Evolutionary conservation across 2,888 invertebrate species (phyloP).

Genomic region (Orchestes rusci): DNA sequence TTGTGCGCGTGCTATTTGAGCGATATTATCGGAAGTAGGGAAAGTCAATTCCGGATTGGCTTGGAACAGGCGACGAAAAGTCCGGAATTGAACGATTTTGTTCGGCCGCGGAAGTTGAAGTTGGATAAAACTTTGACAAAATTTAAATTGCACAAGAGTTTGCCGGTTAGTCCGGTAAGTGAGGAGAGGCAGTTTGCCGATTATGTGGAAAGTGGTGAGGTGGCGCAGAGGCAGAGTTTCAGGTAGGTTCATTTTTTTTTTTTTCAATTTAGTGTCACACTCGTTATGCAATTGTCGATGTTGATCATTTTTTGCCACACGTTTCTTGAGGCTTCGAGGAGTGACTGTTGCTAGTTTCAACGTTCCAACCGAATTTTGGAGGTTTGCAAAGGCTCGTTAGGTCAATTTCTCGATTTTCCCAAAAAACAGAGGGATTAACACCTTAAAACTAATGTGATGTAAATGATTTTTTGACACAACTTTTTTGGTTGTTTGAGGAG

Average conservation of each 20-base stretch:
- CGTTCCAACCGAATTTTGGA: no score
- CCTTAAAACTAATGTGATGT: no score
- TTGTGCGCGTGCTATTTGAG: slow-evolving; percentile 43
- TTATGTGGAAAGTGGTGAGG: slow-evolving; percentile 32
- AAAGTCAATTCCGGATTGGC: slow-evolving; percentile 21
- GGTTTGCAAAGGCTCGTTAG: no score
- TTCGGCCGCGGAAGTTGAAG: slow-evolving; percentile 39
- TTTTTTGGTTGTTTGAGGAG: no score
- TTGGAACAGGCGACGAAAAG: slow-evolving; percentile 28
- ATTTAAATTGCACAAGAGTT: slow-evolving; percentile 55
- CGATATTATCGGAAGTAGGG: slow-evolving; percentile 36
- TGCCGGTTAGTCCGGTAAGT: slow-evolving; percentile 75
- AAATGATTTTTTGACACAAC: no score
- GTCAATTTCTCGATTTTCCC: no score
- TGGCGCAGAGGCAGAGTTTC: slow-evolving; percentile 45
- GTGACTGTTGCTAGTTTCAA: no score
- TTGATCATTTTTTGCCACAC: no score
- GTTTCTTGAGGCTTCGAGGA: no score
- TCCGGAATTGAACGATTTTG: slow-evolving; percentile 35
- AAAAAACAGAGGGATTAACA: no score
- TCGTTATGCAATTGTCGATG: no score
- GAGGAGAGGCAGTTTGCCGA: slow-evolving; percentile 53
- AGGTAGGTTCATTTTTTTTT: slow-evolving; percentile 15
- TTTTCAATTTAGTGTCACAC: no score
- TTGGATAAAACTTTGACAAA: slow-evolving; percentile 40